Percentiles rank a stretch among this genome's conserved stretches.
These are phyloP conservation scores for Artibeus lituratus DNA, from an alignment of 2,797 vertebrate genomes.

Conservation along the genomic window DNA sequence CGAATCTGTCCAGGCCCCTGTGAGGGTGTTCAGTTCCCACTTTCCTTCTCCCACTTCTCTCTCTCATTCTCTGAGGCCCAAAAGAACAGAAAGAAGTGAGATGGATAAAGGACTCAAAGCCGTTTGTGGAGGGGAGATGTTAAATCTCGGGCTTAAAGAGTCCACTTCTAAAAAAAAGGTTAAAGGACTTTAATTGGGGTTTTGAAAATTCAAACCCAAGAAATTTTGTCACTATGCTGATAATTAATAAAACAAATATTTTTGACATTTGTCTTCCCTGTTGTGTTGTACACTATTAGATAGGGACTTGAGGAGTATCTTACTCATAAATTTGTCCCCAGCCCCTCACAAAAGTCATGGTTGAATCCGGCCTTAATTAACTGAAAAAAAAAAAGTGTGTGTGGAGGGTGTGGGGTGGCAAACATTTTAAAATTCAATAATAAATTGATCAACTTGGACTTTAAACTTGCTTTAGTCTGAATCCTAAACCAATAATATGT, in stretches of 20 bases:
- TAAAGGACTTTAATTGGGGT: not conserved
- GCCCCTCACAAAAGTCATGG: not conserved
- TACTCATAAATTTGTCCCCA: not conserved
- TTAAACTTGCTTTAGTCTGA: not conserved
- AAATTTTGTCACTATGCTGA: not conserved
- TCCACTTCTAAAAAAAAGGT: not conserved
- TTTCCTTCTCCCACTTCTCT: not conserved
- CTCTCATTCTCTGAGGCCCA: not conserved
- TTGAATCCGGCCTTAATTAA: not conserved
- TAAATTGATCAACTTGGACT: not conserved
- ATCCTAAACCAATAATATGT: not conserved
- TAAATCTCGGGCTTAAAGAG: not conserved
- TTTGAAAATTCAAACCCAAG: not conserved
- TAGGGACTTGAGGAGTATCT: not conserved
- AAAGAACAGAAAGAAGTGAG: not conserved
- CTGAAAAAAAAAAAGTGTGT: not conserved
- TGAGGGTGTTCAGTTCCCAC: not conserved
- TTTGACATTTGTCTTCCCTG: not conserved
- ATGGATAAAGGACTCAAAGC: not conserved
- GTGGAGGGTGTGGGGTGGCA: not conserved
- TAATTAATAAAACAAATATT: not conserved
- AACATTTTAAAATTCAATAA: not conserved
- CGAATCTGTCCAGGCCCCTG: fast-evolving
- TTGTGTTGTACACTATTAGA: not conserved
- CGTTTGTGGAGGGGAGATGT: not conserved